Percentiles rank a stretch among this genome's conserved stretches.
These are phyloP conservation scores for Sclerurus mexicanus DNA, from an alignment of 2,113 vertebrate species.

Conservation along the genomic window DNA sequence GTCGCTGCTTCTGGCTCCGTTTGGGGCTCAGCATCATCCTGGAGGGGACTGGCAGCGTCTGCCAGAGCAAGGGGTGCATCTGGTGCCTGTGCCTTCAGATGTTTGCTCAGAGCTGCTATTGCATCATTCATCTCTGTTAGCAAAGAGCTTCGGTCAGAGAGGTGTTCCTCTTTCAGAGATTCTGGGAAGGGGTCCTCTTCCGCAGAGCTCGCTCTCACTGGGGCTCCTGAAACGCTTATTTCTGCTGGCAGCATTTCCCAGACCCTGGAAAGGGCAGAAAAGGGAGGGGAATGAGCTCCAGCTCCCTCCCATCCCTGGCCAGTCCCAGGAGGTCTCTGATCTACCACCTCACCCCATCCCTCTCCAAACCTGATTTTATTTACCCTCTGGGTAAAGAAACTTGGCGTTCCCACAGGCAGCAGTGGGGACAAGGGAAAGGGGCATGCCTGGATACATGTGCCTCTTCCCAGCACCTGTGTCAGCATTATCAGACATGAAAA, in stretches of 20 bases:
- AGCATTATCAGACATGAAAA: background rate
- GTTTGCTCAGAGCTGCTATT: slow-evolving; percentile 27
- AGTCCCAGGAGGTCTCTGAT: background rate
- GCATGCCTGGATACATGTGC: background rate
- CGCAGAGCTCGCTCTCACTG: background rate
- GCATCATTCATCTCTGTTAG: slow-evolving; percentile 62
- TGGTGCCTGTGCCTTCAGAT: background rate
- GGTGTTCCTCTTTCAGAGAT: background rate
- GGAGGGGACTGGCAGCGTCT: background rate
- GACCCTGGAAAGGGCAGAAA: slow-evolving; percentile 12
- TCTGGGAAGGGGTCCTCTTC: slow-evolving; percentile 53
- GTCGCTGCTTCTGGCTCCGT: accelerated
- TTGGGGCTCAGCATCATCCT: background rate
- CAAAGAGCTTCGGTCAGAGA: slow-evolving; percentile 47
- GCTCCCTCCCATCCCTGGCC: background rate
- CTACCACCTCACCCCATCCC: background rate
- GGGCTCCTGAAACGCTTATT: background rate
- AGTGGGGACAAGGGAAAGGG: background rate
- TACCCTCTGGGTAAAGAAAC: background rate
- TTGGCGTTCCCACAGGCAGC: background rate
- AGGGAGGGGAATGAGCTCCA: background rate
- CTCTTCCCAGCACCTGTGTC: background rate
- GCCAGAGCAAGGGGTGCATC: background rate
- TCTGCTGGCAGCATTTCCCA: slow-evolving; percentile 8
- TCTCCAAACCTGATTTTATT: background rate